Evolutionary conservation across 2,888 invertebrate species (phyloP).

Genomic region (Standfussiana lucernea): DNA sequence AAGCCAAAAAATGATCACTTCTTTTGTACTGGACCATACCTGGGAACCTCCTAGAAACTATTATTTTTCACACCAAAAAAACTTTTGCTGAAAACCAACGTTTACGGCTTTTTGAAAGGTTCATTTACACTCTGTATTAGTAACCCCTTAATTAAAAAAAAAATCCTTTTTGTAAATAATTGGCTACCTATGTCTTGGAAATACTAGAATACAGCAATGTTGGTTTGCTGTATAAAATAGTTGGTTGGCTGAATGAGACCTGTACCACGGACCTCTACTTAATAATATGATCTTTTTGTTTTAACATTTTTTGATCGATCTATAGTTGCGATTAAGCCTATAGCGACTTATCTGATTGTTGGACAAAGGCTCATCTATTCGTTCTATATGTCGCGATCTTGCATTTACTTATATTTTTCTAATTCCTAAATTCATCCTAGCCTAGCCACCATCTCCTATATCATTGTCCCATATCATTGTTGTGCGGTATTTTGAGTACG

Average conservation of each 20-base stretch:
- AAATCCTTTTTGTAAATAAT: too few relatives aligned
- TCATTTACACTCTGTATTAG: not conserved
- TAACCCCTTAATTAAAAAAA: not conserved
- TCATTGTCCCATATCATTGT: too few relatives aligned
- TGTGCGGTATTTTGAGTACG: not conserved
- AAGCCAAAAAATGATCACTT: too few relatives aligned
- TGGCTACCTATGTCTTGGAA: too few relatives aligned
- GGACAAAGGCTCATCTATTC: not conserved
- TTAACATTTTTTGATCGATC: too few relatives aligned
- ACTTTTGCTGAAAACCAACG: not conserved
- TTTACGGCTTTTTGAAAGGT: not conserved
- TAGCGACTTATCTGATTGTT: not conserved
- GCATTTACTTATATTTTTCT: not conserved
- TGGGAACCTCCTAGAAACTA: too few relatives aligned
- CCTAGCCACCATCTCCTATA: not conserved
- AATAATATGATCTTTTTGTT: too few relatives aligned
- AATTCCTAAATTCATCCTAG: not conserved
- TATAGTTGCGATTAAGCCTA: not conserved
- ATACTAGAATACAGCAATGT: not conserved
- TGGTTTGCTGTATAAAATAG: not conserved
- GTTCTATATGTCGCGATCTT: not conserved
- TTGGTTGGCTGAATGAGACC: not conserved
- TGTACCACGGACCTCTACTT: not conserved
- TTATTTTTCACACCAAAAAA: not conserved
- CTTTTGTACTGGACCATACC: not conserved